Conservation (phyloP, 2,113 vertebrate species). For the Coracopsis vasa region DNA sequence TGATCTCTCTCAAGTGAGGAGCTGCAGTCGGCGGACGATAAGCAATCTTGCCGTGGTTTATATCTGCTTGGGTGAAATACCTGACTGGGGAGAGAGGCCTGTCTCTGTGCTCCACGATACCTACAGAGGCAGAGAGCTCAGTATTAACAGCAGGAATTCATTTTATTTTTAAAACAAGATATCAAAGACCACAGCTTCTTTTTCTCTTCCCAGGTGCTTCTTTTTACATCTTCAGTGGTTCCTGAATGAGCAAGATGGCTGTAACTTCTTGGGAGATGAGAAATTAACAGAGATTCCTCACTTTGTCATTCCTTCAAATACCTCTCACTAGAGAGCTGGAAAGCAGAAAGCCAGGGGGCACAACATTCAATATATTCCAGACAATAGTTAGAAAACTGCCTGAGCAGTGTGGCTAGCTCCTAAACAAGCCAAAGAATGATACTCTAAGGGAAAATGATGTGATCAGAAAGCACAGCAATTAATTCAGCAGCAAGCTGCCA, state of each 20-base stretch:
- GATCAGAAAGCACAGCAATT: background rate
- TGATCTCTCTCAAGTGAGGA: conserved; percentile 87
- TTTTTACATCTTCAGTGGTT: background rate
- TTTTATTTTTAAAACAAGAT: background rate
- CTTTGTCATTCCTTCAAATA: background rate
- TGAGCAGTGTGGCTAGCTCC: background rate
- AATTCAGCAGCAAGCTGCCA: background rate
- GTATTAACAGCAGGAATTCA: background rate
- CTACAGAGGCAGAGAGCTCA: conserved; percentile 51
- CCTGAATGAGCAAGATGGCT: background rate
- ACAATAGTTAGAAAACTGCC: background rate
- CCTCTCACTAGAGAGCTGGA: background rate
- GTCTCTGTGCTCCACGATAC: conserved; percentile 84
- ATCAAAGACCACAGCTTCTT: background rate
- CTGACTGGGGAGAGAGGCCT: conserved; percentile 71
- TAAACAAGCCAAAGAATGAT: background rate
- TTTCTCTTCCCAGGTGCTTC: background rate
- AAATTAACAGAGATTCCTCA: background rate
- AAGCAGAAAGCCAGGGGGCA: background rate
- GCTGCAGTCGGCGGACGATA: conserved; percentile 87
- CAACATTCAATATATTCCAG: background rate
- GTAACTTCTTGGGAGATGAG: background rate
- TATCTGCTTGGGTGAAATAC: conserved; percentile 88
- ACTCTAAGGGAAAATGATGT: background rate
- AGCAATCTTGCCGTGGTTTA: conserved; percentile 82